phyloP scores from a whole-genome alignment of 2,113 vertebrate species.

The Cyrtonyx montezumae region DNA sequence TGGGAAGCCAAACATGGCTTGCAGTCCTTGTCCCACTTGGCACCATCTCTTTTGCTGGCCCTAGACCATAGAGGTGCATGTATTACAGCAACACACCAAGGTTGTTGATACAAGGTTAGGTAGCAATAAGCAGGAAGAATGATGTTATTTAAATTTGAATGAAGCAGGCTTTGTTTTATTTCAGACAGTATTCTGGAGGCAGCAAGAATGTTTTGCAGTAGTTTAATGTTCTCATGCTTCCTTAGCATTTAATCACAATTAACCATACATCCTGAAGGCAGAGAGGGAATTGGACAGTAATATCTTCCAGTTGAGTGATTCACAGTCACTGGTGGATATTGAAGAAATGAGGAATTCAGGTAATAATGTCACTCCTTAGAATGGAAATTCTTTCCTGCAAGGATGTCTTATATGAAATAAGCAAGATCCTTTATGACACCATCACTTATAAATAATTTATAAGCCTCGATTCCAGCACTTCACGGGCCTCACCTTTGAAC shows the following conservation, averaged over 20 bases:
- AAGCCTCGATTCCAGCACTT: slow-evolving; percentile 17
- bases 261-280: background rate
- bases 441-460: slow-evolving; percentile 33
- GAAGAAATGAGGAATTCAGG: slow-evolving; percentile 13
- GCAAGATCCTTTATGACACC: slow-evolving; percentile 16
- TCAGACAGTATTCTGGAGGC: background rate
- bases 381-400: slow-evolving; percentile 28
- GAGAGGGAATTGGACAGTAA: background rate
- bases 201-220: background rate
- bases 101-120: background rate
- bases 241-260: background rate
- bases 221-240: background rate
- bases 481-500: slow-evolving; percentile 25
- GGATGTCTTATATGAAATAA: slow-evolving; percentile 15
- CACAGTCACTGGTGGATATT: slow-evolving; percentile 3
- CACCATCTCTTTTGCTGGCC: background rate
- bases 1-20: background rate
- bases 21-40: background rate
- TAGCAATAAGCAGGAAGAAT: background rate
- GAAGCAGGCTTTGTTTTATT: background rate
- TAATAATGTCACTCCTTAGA: background rate
- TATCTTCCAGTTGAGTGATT: background rate
- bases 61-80: background rate
- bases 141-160: background rate
- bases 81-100: background rate